Base-by-base conservation (phyloP, 2,113 vertebrate genomes). In the Paradisaea rubra region DNA sequence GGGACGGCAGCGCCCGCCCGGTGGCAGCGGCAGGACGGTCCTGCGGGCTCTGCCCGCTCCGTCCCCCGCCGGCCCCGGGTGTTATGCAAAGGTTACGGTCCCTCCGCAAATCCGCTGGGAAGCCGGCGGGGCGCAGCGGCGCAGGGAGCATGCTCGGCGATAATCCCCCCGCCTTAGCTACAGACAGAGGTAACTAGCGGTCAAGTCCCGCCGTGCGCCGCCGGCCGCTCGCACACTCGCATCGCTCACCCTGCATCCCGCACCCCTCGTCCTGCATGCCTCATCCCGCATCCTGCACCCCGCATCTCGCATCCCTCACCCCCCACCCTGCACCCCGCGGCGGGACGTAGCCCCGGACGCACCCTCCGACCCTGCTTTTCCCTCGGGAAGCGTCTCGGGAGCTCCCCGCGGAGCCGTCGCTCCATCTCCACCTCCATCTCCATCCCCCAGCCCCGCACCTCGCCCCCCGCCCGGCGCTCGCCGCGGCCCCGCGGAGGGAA, bases 171-270 rank as follows among this genome's bases (percentile, higher is more conserved):
- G 52, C 60, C 42, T 82, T 41, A 82, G 97, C 97, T 87, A 91
- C 95, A 95, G 93, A 66, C 81, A 66, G 97, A 97, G 98, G 98
- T 99, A 97, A 98, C 98, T 97, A 93, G 97, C 97, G 98, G 98
- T 97, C 98, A 98, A 97, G 96, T 61, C 73, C 68, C 69, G 77
- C 92, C 54, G 11, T 11, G 59, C 77, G 69, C 82, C 79, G 56
- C 88, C 59, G 24, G 11, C 63, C n/a, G 54, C 83, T 86, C 61
- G 20, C 45, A 10, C 74, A 10, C 41, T 30, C 49, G 49, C 74
- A 79, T 80, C 74, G 41, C 19, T 23, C 64, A 61, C 33, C 49
- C 42, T 3, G 5, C 61, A 86, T 56, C 49, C 60, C 7, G 1
- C 25, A 69, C 27, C 52, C 37, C 1, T 7, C 81, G 56, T 11